phyloP scores from a whole-genome alignment of 2,113 vertebrate species.

The Dendropsophus ebraccatus region DNA sequence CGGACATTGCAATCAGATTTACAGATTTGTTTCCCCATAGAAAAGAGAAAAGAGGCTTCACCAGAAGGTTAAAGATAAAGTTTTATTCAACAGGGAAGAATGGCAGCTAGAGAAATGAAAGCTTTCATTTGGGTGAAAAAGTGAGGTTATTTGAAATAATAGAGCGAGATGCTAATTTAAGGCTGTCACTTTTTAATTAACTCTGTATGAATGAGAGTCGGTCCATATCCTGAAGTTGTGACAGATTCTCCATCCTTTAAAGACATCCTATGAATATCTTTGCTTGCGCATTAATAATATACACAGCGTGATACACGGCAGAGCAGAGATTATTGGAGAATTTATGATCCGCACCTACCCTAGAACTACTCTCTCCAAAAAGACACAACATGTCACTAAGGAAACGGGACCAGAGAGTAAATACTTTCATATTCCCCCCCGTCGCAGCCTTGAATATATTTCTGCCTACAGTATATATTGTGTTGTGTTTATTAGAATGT shows the following conservation, averaged over 20 bases:
- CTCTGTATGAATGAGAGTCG: conserved; percentile 68
- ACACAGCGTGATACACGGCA: conserved; percentile 47
- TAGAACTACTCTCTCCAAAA: conserved; percentile 20
- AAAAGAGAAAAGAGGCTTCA: conserved; percentile 65
- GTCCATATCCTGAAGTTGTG: conserved; percentile 64
- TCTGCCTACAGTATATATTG: not conserved
- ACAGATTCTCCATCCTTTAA: conserved; percentile 64
- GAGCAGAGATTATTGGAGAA: conserved; percentile 48
- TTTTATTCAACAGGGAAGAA: conserved; percentile 57
- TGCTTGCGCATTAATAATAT: conserved; percentile 53
- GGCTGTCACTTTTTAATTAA: conserved; percentile 70
- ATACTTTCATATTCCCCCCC: conserved; percentile 15
- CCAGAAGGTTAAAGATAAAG: conserved; percentile 69
- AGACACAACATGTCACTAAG: conserved; percentile 43
- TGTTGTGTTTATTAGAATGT: conserved; percentile 50
- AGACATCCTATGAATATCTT: conserved; percentile 58
- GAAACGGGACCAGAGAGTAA: conserved; percentile 20
- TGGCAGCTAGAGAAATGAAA: conserved; percentile 65
- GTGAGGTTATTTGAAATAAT: conserved; percentile 73
- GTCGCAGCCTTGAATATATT: conserved; percentile 26
- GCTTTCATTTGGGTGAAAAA: conserved; percentile 67
- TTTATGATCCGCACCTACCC: conserved; percentile 45
- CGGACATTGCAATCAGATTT: conserved; percentile 10
- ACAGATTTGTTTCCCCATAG: not conserved
- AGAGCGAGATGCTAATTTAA: conserved; percentile 68